These are phyloP conservation scores for Tupaia tana DNA, from an alignment of 2,113 vertebrate genomes.

Conservation along the genomic window DNA sequence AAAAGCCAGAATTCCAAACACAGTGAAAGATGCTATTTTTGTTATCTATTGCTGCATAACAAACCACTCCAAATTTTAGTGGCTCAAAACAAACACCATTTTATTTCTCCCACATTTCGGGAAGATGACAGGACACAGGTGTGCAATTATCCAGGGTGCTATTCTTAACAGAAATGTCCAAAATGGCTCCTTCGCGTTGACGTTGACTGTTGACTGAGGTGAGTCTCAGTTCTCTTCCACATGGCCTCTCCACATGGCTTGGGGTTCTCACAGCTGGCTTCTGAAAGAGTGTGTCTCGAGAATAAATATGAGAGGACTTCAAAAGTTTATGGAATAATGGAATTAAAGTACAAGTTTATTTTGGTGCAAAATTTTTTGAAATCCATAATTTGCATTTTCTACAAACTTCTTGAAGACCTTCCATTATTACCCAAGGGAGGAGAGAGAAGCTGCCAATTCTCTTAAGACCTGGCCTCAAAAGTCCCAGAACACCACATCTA, in stretches of 20 bases:
- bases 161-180: neutral
- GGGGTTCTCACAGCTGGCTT: neutral
- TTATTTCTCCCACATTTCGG: neutral
- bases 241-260: neutral
- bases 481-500: neutral
- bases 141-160: neutral
- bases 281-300: neutral
- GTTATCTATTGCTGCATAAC: neutral
- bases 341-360: too few species aligned
- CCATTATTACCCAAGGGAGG: neutral
- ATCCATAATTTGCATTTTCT: too few species aligned
- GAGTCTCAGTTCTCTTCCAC: rapidly evolving
- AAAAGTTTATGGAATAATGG: too few species aligned
- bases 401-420: too few species aligned
- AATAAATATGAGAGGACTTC: neutral
- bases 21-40: neutral
- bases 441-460: neutral
- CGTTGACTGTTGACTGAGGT: neutral
- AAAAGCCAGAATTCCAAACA: neutral
- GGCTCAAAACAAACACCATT: neutral
- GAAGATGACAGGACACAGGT: neutral
- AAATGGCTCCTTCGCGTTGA: neutral
- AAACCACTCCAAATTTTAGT: neutral
- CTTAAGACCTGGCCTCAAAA: neutral
- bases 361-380: too few species aligned